phyloP scores from a whole-genome alignment of 2,113 vertebrate species.

The Felis chaus region DNA sequence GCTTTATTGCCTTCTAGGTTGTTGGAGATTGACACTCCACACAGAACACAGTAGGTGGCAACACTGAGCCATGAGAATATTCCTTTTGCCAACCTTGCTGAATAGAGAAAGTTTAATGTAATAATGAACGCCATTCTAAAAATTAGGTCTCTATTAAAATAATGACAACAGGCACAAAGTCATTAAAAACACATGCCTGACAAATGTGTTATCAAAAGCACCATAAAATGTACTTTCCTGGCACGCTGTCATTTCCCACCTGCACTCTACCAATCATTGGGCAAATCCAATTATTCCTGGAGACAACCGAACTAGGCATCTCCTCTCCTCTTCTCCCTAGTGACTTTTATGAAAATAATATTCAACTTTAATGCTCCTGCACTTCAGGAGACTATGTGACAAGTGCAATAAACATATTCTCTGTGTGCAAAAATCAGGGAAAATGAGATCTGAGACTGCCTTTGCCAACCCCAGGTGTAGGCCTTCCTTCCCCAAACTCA shows the following conservation, averaged over 20 bases:
- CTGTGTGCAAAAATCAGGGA: neutral
- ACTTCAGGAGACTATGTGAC: conserved; percentile 42
- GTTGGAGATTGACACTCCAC: conserved; percentile 9
- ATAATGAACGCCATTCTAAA: conserved; percentile 60
- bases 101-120: conserved; percentile 34
- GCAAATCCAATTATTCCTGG: conserved; percentile 69
- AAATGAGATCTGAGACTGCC: conserved; percentile 31
- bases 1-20: neutral
- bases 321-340: conserved; percentile 37
- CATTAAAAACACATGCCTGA: conserved; percentile 68
- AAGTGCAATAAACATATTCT: conserved; percentile 61
- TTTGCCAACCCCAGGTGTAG: conserved; percentile 35
- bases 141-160: conserved; percentile 62
- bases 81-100: conserved; percentile 30
- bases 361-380: neutral
- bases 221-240: conserved; percentile 22
- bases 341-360: conserved; percentile 62
- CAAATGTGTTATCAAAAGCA: conserved; percentile 17
- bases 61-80: conserved; percentile 9
- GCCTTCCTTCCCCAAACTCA: conserved; percentile 38
- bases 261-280: conserved; percentile 43
- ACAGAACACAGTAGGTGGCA: conserved; percentile 57
- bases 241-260: neutral
- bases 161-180: conserved; percentile 47
- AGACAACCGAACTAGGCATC: conserved; percentile 54